Base-by-base conservation (phyloP, 2,888 invertebrate genomes). In the Cepaea hortensis region DNA sequence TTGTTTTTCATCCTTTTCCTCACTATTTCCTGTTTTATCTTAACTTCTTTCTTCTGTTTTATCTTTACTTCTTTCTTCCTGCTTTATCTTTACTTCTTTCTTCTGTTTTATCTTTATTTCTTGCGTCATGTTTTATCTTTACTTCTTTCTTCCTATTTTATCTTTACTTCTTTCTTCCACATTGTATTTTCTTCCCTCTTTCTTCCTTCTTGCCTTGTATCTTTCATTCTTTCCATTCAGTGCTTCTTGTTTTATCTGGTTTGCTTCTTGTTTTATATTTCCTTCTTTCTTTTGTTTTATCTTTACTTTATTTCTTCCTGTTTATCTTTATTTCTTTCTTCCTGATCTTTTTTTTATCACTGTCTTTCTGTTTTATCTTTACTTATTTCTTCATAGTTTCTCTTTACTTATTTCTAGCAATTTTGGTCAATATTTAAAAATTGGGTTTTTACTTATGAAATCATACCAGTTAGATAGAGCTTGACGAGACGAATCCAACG, bases 231-330 rank as follows among this genome's bases (percentile, higher is more conserved):
- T 65, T 61, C 62, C 68, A 35, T 65, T 85, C 90, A 15, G 89
- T 90, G 15, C 87, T 88, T n/a, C 73, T 73, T n/a, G 11, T 35
- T n/a, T n/a, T 73, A 11, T 13, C 73, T 73, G 18, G 11, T n/a
- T 35, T 18, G 13, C 65, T 65, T 65, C 65, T 18, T 65, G 9
- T 35, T 35, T 1, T 18, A 15, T 65, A 9, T 18, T 65, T 65
- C 65, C 65, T 65, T 65, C 65, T 18, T 65, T 65, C 65, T 18
- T 65, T 65, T 18, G 13, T 65, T 65, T 18, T 18, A 15, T 65
- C 65, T 18, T 65, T 65, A 9, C 65, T 65, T 18, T 9, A 9
- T 65, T 65, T 65, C 65, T 65, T 65, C 18, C 2, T 65, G 65
- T 65, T 15, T 65, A 15, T 65, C 65, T 65, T 18, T 65, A 18